Conservation (phyloP, 2,113 vertebrate genomes). For the Silurus meridionalis region DNA sequence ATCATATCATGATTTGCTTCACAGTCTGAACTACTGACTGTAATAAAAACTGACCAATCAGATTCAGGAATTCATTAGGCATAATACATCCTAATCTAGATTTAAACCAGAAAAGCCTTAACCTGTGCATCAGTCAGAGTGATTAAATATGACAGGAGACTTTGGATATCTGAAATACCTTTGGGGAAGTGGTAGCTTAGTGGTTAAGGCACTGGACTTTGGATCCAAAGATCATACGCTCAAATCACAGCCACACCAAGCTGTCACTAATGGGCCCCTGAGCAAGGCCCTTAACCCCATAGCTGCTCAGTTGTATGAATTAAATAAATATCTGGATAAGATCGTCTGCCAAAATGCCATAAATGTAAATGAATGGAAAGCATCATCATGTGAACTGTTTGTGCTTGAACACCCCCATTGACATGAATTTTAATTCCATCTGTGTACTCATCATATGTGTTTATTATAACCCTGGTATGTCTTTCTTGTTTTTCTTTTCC, state of each 20-base stretch:
- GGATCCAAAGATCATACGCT: no score
- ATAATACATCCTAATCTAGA: background rate
- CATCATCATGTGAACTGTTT: background rate
- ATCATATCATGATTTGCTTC: background rate
- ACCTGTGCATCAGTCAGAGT: background rate
- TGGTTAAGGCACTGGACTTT: no score
- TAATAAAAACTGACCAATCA: background rate
- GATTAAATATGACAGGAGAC: background rate
- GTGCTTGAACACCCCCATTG: background rate
- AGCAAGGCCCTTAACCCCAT: no score
- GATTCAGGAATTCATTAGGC: background rate
- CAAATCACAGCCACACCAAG: no score
- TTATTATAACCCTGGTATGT: constrained; percentile 5
- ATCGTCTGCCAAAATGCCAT: no score
- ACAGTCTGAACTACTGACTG: background rate
- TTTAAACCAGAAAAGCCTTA: background rate
- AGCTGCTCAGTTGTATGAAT: no score
- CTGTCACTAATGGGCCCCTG: no score
- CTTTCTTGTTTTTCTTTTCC: constrained; percentile 9
- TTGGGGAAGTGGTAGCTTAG: no score
- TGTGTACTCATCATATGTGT: background rate
- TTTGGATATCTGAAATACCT: background rate
- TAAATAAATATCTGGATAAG: no score
- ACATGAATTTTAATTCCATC: background rate
- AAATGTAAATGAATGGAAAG: no score